Percentiles rank a stretch among this genome's conserved stretches.
These are phyloP conservation scores for Drosophila suboccidentalis DNA, from an alignment of 2,888 invertebrate species.

Conservation along the genomic window DNA sequence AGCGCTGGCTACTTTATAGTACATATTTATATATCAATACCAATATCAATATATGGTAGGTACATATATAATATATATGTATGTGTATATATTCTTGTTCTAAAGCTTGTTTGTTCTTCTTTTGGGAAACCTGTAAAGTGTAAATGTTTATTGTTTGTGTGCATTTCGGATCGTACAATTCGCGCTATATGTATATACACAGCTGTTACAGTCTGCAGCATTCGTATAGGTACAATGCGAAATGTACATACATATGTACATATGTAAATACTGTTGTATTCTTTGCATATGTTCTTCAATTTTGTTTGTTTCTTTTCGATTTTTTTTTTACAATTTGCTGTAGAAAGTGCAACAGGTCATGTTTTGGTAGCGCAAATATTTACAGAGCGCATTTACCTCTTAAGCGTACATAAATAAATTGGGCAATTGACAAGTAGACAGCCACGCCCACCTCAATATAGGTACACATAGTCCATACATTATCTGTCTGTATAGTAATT, in stretches of 20 bases:
- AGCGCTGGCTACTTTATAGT: constrained; percentile 43
- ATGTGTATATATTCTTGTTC: constrained; percentile 40
- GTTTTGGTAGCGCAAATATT: constrained; percentile 68
- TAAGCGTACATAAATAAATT: constrained; percentile 26
- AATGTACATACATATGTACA: constrained; percentile 26
- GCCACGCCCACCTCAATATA: constrained; percentile 33
- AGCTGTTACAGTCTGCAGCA: constrained; percentile 61
- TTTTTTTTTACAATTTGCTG: constrained; percentile 44
- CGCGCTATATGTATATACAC: constrained; percentile 56
- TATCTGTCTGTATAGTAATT: constrained; percentile 18
- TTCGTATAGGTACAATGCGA: constrained; percentile 25
- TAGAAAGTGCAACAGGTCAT: constrained; percentile 79
- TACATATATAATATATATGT: constrained; percentile 33
- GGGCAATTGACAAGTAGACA: constrained; percentile 70
- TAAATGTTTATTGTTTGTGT: constrained; percentile 65
- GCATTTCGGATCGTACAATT: constrained; percentile 41
- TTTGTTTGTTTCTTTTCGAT: constrained; percentile 39
- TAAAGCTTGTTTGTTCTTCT: constrained; percentile 70
- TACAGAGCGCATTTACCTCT: constrained; percentile 70
- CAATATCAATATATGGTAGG: background rate
- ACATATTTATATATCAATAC: background rate
- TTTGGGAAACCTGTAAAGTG: constrained; percentile 75
- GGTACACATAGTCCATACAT: constrained; percentile 22
- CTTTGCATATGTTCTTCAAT: constrained; percentile 47
- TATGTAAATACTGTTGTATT: constrained; percentile 52